Evolutionary conservation across 1,140 invertebrate species (phyloP).

Genomic region (Drosophila setifemur): DNA sequence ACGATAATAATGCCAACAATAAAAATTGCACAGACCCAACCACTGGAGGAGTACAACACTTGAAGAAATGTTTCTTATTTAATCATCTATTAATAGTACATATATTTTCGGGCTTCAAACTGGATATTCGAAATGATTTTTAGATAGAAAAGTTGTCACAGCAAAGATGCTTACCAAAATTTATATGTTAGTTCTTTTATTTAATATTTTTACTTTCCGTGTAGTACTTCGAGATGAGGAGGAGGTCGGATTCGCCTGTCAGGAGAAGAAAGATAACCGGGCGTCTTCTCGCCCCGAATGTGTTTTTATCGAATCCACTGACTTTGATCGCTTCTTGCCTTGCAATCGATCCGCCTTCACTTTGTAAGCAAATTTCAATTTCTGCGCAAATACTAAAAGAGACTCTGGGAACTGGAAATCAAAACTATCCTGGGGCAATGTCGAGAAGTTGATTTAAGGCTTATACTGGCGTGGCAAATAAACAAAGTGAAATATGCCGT

Average conservation of each 20-base stretch:
- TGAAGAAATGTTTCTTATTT: background rate
- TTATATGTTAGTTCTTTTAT: background rate
- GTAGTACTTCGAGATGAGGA: background rate
- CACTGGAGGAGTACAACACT: conserved; percentile 1
- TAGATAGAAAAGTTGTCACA: background rate
- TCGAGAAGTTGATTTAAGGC: conserved; percentile 36
- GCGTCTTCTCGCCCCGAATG: conserved; percentile 19
- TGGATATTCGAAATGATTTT: no score
- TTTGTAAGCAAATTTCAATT: conserved; percentile 58
- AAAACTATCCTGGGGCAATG: conserved; percentile 36
- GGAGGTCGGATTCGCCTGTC: conserved; percentile 11
- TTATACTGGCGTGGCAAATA: conserved; percentile 43
- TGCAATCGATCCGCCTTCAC: conserved; percentile 70
- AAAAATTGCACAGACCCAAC: conserved; percentile 59
- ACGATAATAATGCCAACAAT: conserved; percentile 82
- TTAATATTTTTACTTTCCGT: background rate
- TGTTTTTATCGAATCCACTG: conserved; percentile 30
- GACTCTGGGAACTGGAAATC: conserved; percentile 46
- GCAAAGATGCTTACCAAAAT: background rate
- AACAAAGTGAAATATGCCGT: conserved; percentile 64
- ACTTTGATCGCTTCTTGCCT: conserved; percentile 48
- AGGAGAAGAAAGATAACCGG: conserved; percentile 22
- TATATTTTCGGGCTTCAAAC: no score
- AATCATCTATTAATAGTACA: background rate
- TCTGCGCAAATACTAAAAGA: conserved; percentile 26